Conservation (phyloP, 2,888 invertebrate genomes). For the Tribolium freemani region DNA sequence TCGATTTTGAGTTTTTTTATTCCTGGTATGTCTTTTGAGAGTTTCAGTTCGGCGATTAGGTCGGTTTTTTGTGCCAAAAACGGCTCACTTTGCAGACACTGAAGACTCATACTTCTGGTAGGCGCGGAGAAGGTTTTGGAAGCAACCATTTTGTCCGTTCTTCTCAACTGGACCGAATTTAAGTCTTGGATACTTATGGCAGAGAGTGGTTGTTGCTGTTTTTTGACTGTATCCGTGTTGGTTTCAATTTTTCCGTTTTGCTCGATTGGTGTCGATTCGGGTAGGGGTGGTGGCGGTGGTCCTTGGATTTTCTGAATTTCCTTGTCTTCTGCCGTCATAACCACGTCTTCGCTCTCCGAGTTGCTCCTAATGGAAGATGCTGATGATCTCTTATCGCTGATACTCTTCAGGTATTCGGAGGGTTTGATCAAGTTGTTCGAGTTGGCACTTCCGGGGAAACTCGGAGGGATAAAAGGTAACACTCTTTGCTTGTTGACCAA, state of each 20-base stretch:
- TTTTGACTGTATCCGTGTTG: conserved; percentile 63
- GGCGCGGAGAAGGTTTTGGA: conserved; percentile 88
- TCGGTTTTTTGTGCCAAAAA: conserved; percentile 86
- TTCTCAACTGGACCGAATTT: conserved; percentile 84
- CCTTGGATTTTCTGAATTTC: conserved; percentile 59
- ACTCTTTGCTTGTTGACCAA: conserved; percentile 89
- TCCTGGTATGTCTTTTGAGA: conserved; percentile 94
- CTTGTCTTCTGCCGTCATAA: conserved; percentile 53
- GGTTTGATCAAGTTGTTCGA: conserved; percentile 91
- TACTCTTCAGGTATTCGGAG: conserved; percentile 90
- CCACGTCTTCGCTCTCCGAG: conserved; percentile 63
- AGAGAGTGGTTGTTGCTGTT: conserved; percentile 82
- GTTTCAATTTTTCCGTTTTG: conserved; percentile 48
- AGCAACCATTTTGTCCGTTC: conserved; percentile 81
- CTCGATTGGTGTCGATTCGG: conserved; percentile 49
- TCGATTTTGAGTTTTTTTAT: conserved; percentile 94
- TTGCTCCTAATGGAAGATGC: conserved; percentile 67
- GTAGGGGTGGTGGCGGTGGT: conserved; percentile 71
- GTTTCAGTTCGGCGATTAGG: conserved; percentile 91
- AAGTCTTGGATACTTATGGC: conserved; percentile 91
- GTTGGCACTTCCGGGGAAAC: conserved; percentile 80
- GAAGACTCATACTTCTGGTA: conserved; percentile 81
- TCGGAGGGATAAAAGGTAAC: conserved; percentile 91
- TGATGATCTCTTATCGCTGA: conserved; percentile 74
- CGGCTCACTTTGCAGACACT: conserved; percentile 79